A percentile compares a stretch with the other conserved stretches of the same genome.
phyloP scores from a whole-genome alignment of 2,797 vertebrate species.

The Anableps anableps region DNA sequence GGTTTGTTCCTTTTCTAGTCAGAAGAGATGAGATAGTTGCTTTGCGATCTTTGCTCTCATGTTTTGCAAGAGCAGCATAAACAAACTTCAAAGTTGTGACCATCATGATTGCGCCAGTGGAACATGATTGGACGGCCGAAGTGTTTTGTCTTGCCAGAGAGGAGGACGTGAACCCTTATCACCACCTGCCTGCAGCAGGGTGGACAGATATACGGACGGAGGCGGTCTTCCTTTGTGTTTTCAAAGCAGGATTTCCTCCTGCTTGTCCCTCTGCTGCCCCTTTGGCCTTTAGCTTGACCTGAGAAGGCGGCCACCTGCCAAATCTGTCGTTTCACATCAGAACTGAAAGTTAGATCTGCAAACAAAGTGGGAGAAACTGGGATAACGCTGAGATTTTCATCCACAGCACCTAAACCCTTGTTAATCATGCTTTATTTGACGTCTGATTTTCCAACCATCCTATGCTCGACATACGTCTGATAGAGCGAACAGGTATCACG shows the following conservation, averaged over 20 bases:
- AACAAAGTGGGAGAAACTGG: neutral
- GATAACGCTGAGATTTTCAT: neutral
- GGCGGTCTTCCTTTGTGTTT: slow-evolving; percentile 64
- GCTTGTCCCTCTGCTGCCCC: slow-evolving; percentile 40
- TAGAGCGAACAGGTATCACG: neutral
- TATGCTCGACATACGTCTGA: neutral
- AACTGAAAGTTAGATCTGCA: neutral
- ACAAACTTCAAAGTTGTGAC: slow-evolving; percentile 52
- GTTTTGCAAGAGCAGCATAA: slow-evolving; percentile 27
- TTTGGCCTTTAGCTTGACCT: slow-evolving; percentile 41
- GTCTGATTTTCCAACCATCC: neutral
- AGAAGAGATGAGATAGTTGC: slow-evolving; percentile 23
- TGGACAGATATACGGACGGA: slow-evolving; percentile 38
- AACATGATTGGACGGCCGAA: slow-evolving; percentile 30
- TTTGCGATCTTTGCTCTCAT: slow-evolving; percentile 20
- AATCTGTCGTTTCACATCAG: neutral
- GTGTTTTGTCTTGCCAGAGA: slow-evolving; percentile 36
- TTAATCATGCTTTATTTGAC: neutral
- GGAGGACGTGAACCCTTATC: slow-evolving; percentile 27
- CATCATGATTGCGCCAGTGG: slow-evolving; percentile 21
- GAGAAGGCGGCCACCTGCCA: slow-evolving; percentile 23
- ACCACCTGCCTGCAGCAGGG: slow-evolving; percentile 49
- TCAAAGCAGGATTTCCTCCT: slow-evolving; percentile 76
- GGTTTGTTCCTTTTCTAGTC: neutral
- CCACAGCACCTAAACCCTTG: too few relatives aligned